Base-by-base conservation (phyloP, 2,888 invertebrate species). In the Galeruca laticollis region DNA sequence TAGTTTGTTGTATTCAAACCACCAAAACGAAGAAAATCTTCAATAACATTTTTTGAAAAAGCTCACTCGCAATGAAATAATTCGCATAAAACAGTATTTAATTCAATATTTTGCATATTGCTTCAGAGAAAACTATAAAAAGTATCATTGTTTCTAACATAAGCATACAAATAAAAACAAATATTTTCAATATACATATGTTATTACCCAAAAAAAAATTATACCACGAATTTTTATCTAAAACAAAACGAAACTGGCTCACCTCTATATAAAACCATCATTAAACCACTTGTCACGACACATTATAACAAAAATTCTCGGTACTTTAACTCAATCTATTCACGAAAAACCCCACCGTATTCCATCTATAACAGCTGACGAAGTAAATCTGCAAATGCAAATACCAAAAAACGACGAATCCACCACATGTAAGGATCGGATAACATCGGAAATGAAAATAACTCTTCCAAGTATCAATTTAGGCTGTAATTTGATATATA, bases 351-450 rank as follows among this genome's bases (percentile, higher is more conserved):
- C 26, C 26, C 65, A 51, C 54, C 60, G 31, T 26, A 52, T 35
- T 67, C 63, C 63, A 60, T 59, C 56, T 47, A 21, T 26, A 71
- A 71, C 71, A 71, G 71, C 71, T 71, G 71, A 71, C 66, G 60
- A 64, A 63, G 43, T 64, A 40, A 64, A 64, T 64, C 64, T 56
- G 56, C 64, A 56, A 56, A 64, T 26, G 56, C 43, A 47, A 57
- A 33, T 57, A 47, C 43, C 57, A 57, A 64, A 64, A 64, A 54
- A n/a, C 37, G 40, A 47, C 33, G 49, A 33, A 51, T 51, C 49
- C 37, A 20, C 26, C 51, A 35, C 51, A 62, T 52, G 61, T 51
- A 18, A 61, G 8, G 51, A 62, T 64, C 64, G 64, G 56, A 13
- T 47, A 35, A 9, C 31, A 40, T 64, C 64, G 64, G 37, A 43